Conservation (phyloP, 2,113 vertebrate species). For the Oryzias melastigma region DNA sequence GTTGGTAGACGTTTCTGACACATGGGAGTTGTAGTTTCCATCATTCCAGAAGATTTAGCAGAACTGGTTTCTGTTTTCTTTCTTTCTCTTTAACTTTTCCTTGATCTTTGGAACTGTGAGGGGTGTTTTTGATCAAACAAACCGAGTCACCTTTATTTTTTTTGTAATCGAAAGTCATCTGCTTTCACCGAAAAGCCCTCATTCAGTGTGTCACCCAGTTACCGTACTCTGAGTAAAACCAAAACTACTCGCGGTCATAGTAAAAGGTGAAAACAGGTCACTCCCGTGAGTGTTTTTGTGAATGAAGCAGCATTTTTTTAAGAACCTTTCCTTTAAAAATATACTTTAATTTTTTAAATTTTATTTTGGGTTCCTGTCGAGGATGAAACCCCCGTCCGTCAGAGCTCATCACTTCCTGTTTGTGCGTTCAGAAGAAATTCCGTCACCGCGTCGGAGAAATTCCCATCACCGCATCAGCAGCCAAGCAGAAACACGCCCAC, state of each 20-base stretch:
- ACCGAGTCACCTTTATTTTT: too few species aligned
- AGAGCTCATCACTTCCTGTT: constrained; percentile 50
- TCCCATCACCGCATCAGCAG: constrained; percentile 33
- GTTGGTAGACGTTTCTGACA: too few species aligned
- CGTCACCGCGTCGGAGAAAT: constrained; percentile 45
- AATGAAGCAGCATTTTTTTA: not conserved
- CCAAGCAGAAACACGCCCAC: constrained; percentile 38
- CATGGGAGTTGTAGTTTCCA: too few species aligned
- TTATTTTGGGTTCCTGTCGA: not conserved
- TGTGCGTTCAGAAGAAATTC: constrained; percentile 22
- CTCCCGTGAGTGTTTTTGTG: not conserved
- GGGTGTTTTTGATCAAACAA: not conserved
- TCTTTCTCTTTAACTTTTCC: constrained; percentile 16
- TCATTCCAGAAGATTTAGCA: too few species aligned
- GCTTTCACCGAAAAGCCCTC: too few species aligned
- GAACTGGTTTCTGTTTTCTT: too few species aligned
- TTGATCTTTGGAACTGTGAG: constrained; percentile 26
- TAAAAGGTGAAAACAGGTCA: too few species aligned
- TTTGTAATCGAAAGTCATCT: too few species aligned
- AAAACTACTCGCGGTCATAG: too few species aligned
- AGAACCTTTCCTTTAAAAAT: constrained; percentile 8
- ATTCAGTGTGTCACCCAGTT: too few species aligned
- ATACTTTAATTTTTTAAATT: constrained; percentile 1
- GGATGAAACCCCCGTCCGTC: constrained; percentile 12
- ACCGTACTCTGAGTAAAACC: too few species aligned